phyloP scores from a whole-genome alignment of 2,113 vertebrate genomes.

The Crotalus helleri region DNA sequence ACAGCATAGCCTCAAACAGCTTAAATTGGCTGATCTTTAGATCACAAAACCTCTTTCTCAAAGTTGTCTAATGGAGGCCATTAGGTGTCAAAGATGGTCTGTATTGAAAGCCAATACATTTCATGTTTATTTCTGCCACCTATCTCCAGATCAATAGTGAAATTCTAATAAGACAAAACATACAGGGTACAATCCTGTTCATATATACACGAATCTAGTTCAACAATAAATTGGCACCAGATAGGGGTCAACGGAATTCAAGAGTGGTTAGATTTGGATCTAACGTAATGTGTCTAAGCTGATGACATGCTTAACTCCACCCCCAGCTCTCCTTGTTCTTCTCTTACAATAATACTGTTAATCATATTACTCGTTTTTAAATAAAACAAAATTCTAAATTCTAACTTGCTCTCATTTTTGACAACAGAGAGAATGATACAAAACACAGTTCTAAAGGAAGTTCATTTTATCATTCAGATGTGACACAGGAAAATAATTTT shows the following conservation, averaged over 20 bases:
- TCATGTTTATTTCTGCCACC: not conserved
- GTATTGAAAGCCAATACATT: not conserved
- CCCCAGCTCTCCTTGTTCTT: not conserved
- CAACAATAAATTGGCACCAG: not conserved
- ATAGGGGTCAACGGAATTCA: not conserved
- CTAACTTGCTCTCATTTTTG: not conserved
- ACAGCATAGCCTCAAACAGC: not conserved
- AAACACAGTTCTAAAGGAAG: not conserved
- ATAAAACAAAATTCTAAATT: not conserved
- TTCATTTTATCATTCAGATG: not conserved
- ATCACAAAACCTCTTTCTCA: not conserved
- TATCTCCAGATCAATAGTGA: not conserved
- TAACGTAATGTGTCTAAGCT: not conserved
- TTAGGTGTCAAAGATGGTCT: not conserved
- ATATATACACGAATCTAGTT: not conserved
- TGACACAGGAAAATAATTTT: not conserved
- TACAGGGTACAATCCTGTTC: not conserved
- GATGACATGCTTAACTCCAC: not conserved
- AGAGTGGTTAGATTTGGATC: not conserved
- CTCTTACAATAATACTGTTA: not conserved
- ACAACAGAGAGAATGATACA: not conserved
- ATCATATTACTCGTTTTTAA: not conserved
- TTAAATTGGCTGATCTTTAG: not conserved
- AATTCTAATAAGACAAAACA: not conserved
- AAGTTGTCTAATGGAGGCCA: not conserved